phyloP scores from a whole-genome alignment of 2,888 invertebrate genomes.

The Volucella zonaria region DNA sequence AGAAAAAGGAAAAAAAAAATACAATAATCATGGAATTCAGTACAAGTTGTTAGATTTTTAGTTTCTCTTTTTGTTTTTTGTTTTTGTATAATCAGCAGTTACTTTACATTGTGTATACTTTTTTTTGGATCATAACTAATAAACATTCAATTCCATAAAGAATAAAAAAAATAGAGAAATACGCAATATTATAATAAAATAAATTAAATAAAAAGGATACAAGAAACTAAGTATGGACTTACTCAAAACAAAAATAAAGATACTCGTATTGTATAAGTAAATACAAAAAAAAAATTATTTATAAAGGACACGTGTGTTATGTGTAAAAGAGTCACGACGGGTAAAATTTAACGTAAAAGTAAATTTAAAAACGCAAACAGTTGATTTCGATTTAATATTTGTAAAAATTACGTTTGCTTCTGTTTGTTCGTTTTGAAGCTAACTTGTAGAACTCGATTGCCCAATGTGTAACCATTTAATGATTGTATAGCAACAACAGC shows the following conservation, averaged over 20 bases:
- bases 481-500: constrained; percentile 97
- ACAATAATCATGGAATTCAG: constrained; percentile 71
- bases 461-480: constrained; percentile 96
- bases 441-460: constrained; percentile 97
- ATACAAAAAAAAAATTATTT: constrained; percentile 56
- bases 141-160: constrained; percentile 60
- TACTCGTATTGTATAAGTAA: constrained; percentile 2
- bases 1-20: constrained; percentile 20
- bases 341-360: constrained; percentile 62
- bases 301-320: constrained; percentile 19
- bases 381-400: constrained; percentile 68
- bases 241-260: constrained; percentile 61
- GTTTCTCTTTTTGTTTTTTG: constrained; percentile 2
- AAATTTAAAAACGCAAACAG: constrained; percentile 73
- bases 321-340: constrained; percentile 42
- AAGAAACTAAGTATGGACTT: constrained; percentile 62
- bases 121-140: constrained; percentile 27
- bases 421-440: constrained; percentile 97
- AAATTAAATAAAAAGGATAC: constrained; percentile 75
- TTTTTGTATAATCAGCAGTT: constrained; percentile 20
- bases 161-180: constrained; percentile 58
- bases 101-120: constrained; percentile 22
- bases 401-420: constrained; percentile 84
- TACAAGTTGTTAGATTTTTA: constrained; percentile 47
- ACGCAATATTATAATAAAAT: constrained; percentile 73